Evolutionary conservation across 2,888 invertebrate species (phyloP).

Genomic region (Sinotaia quadrata): DNA sequence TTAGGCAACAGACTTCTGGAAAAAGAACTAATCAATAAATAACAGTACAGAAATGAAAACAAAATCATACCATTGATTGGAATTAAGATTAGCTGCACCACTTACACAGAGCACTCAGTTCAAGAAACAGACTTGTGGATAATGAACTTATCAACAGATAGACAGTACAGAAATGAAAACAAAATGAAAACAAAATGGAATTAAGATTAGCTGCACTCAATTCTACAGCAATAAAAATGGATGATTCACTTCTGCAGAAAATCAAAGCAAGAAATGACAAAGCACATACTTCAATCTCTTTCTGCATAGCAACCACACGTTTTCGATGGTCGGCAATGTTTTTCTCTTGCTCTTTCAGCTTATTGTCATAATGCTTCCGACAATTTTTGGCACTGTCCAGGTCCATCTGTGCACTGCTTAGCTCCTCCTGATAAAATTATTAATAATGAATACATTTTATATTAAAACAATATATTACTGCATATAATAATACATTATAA

Average conservation of each 20-base stretch:
- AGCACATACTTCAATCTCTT: conserved; percentile 52
- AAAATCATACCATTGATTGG: not conserved
- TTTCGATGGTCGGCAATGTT: conserved; percentile 51
- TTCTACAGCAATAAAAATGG: not conserved
- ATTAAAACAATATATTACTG: no score
- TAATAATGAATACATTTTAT: no score
- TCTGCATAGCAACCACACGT: conserved; percentile 43
- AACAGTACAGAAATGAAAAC: not conserved
- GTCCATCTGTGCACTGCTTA: conserved; percentile 50
- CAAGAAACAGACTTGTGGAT: not conserved
- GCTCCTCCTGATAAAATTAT: conserved; percentile 53
- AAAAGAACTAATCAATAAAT: no score
- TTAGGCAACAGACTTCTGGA: no score
- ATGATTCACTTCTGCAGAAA: no score
- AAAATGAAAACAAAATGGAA: not conserved
- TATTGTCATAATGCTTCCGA: conserved; percentile 57
- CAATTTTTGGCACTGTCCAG: conserved; percentile 54
- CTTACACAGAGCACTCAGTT: no score
- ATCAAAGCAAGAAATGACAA: no score
- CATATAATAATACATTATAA: no score
- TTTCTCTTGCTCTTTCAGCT: conserved; percentile 61
- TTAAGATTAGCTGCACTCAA: not conserved
- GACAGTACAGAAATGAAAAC: not conserved
- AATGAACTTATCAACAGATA: not conserved
- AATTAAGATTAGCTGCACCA: not conserved